Conservation (phyloP, 2,797 vertebrate species). For the Varecia variegata region DNA sequence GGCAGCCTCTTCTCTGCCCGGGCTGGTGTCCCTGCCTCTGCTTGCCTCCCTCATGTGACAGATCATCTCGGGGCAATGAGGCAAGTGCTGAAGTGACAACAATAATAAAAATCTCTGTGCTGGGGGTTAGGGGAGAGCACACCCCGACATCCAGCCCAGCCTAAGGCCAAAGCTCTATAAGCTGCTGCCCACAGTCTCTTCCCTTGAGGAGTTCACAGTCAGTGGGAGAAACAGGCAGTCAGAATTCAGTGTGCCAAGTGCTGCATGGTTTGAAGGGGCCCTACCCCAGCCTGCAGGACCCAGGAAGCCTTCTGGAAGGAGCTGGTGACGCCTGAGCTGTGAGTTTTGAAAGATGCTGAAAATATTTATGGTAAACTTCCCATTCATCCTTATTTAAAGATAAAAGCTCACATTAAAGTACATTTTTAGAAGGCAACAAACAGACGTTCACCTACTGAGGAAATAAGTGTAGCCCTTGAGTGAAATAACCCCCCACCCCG, state of each 20-base stretch:
- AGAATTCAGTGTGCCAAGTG: background rate
- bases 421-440: background rate
- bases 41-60: background rate
- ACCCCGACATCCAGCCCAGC: background rate
- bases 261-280: no score
- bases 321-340: background rate
- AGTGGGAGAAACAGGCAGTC: background rate
- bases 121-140: background rate
- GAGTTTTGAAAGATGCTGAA: background rate
- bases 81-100: background rate
- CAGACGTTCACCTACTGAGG: background rate
- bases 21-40: accelerated
- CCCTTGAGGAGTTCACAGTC: background rate
- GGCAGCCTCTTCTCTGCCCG: background rate
- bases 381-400: background rate
- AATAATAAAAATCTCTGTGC: background rate
- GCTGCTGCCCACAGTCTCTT: background rate
- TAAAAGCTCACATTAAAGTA: background rate
- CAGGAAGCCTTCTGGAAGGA: background rate
- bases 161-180: background rate
- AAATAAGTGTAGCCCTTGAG: background rate
- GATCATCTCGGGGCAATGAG: background rate
- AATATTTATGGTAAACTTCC: background rate
- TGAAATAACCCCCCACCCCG: background rate
- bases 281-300: background rate